Conservation (phyloP, 2,797 vertebrate species). For the Simalia tracyae region DNA sequence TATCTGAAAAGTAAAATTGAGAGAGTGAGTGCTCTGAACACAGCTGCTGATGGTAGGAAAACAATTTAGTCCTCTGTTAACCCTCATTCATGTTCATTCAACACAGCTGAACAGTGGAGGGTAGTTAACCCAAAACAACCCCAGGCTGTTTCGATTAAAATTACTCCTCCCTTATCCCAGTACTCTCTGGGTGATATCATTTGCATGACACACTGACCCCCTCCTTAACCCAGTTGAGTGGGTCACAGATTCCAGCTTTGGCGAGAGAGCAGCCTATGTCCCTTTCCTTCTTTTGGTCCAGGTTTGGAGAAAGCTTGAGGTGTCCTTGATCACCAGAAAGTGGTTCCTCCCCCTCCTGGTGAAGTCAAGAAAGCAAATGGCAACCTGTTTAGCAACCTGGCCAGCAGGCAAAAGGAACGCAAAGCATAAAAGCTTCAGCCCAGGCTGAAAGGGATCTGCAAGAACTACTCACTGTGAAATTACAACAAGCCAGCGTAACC, state of each 20-base stretch:
- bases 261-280: too few relatives aligned
- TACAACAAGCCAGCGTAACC: not conserved
- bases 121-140: not conserved
- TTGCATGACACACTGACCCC: not conserved
- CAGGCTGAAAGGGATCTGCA: not conserved
- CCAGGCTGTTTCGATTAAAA: not conserved
- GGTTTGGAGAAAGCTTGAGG: not conserved
- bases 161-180: not conserved
- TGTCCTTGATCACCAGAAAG: not conserved
- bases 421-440: not conserved
- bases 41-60: not conserved
- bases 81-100: not conserved
- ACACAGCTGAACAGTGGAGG: not conserved
- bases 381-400: not conserved
- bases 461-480: not conserved
- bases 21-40: not conserved
- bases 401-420: not conserved
- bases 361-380: too few relatives aligned
- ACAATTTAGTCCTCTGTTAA: not conserved
- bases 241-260: not conserved
- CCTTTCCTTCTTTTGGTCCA: too few relatives aligned
- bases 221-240: not conserved
- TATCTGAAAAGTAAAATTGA: not conserved
- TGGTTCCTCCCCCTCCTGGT: not conserved
- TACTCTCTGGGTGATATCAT: not conserved